Percentiles rank a stretch among this genome's conserved stretches.
Conservation (phyloP, 2,888 invertebrate genomes). For the Lepidochrysops patricia region DNA sequence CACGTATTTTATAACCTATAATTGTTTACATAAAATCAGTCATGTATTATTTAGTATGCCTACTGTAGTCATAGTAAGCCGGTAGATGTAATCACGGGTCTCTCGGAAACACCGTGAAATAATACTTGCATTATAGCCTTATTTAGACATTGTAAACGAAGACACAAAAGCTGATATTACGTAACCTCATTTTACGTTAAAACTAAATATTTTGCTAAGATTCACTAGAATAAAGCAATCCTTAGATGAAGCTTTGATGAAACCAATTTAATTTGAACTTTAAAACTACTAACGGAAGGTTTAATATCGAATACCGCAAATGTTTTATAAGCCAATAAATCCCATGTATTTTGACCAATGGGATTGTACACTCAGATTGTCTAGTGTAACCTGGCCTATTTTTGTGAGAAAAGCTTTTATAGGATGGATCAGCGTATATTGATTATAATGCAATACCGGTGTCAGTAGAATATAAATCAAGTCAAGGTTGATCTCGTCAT, state of each 20-base stretch:
- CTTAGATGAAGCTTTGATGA: neutral
- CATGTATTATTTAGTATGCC: too few relatives aligned
- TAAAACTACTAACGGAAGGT: neutral
- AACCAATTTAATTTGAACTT: neutral
- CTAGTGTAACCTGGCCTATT: neutral
- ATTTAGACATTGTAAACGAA: too few relatives aligned
- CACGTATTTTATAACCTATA: too few relatives aligned
- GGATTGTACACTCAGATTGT: neutral
- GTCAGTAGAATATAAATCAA: neutral
- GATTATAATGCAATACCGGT: neutral
- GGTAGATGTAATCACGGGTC: too few relatives aligned
- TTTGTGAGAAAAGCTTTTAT: neutral
- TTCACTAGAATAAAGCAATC: neutral
- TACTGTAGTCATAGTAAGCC: too few relatives aligned
- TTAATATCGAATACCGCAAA: neutral
- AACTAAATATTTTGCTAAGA: neutral
- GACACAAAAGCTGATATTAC: too few relatives aligned
- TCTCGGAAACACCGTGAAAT: too few relatives aligned
- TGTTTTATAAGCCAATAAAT: neutral
- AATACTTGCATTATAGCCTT: too few relatives aligned
- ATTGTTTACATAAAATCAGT: too few relatives aligned
- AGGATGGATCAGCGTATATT: neutral
- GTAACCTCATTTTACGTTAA: neutral
- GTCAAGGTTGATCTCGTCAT: constrained; percentile 19
- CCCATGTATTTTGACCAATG: constrained; percentile 1